Percentiles rank a stretch among this genome's conserved stretches.
Conservation (phyloP, 2,113 vertebrate genomes). For the Galeopterus variegatus region DNA sequence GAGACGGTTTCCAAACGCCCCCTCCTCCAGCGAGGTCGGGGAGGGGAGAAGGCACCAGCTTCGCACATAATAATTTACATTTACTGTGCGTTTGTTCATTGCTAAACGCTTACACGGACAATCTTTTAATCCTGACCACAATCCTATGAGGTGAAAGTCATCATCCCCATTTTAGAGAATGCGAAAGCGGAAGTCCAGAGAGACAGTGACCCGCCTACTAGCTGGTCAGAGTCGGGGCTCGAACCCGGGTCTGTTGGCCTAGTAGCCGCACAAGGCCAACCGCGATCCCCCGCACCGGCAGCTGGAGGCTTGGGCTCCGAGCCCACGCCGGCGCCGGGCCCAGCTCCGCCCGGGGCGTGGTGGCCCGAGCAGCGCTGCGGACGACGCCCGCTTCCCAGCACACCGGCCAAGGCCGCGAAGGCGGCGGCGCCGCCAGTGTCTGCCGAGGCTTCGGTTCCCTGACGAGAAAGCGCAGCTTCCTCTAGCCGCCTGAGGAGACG, state of each 20-base stretch:
- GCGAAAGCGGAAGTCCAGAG: not conserved
- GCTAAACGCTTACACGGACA: not conserved
- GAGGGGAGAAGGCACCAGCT: not conserved
- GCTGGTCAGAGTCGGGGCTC: not conserved
- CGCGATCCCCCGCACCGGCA: not conserved
- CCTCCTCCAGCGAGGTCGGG: no score
- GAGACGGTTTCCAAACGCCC: not conserved
- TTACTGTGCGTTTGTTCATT: fast-evolving
- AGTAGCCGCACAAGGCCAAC: not conserved
- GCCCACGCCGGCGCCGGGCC: not conserved
- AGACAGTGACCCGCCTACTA: not conserved
- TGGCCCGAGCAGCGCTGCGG: not conserved
- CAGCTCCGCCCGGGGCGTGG: not conserved
- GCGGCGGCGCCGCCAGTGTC: not conserved
- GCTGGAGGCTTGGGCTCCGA: not conserved
- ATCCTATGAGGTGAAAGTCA: not conserved
- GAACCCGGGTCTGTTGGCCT: not conserved
- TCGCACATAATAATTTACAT: fast-evolving
- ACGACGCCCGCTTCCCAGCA: not conserved
- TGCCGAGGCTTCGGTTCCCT: not conserved
- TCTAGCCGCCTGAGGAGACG: not conserved
- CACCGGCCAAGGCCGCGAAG: not conserved
- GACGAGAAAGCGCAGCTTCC: constrained; percentile 11
- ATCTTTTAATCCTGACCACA: not conserved
- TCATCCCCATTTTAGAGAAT: not conserved